A percentile compares a stretch with the other conserved stretches of the same genome.
Evolutionary conservation across 2,113 vertebrate species (phyloP).

Genomic region (Phalacrocorax brasilianus): DNA sequence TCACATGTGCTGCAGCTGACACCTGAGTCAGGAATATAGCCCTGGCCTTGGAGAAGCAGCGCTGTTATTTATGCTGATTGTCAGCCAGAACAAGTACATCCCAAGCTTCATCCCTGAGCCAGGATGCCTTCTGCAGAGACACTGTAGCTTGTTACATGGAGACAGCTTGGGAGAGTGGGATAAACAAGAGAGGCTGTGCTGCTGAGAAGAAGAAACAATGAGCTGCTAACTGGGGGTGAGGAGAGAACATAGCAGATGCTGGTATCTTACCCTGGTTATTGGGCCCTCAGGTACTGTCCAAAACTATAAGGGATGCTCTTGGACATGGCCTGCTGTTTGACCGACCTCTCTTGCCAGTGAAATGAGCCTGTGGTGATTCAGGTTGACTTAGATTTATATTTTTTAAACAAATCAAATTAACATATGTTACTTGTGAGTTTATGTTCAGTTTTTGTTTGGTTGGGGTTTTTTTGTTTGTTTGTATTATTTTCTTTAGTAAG

Average conservation of each 20-base stretch:
- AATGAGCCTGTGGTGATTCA: not conserved
- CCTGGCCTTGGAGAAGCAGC: not conserved
- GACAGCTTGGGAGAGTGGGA: not conserved
- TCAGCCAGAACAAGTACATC: not conserved
- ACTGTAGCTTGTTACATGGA: not conserved
- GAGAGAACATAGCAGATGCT: not conserved
- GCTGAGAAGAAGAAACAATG: not conserved
- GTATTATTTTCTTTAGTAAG: not conserved
- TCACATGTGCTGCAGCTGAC: not conserved
- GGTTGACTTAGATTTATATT: not conserved
- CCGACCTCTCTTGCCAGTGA: not conserved
- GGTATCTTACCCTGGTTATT: not conserved
- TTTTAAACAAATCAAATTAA: not conserved
- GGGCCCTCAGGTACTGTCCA: not conserved
- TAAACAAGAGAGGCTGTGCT: not conserved
- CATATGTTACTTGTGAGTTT: not conserved
- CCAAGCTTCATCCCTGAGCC: not conserved
- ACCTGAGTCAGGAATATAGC: not conserved
- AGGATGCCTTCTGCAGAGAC: not conserved
- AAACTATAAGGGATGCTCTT: not conserved
- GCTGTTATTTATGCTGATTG: not conserved
- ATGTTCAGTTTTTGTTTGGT: not conserved
- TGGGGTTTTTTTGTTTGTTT: not conserved
- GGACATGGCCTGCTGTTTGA: not conserved
- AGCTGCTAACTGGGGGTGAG: rapidly evolving